Conservation (phyloP, 2,797 vertebrate genomes). For the Acipenser transmontanus region DNA sequence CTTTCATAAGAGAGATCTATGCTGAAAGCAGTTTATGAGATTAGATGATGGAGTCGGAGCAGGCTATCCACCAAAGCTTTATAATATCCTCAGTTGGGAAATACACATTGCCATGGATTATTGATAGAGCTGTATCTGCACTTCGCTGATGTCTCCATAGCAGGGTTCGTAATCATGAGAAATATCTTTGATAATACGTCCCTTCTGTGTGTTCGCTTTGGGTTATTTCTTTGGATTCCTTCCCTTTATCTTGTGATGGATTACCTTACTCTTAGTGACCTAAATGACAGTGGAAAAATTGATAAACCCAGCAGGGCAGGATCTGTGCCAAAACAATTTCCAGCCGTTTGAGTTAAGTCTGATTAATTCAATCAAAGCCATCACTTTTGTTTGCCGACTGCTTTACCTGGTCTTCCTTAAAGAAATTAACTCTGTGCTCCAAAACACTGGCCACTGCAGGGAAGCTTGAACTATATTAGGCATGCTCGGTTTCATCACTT, state of each 20-base stretch:
- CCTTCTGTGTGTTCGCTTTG: conserved; percentile 31
- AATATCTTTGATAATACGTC: conserved; percentile 69
- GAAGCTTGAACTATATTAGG: background rate
- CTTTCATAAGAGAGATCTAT: conserved; percentile 79
- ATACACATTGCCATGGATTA: conserved; percentile 86
- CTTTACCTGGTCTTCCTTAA: background rate
- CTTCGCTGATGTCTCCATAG: conserved; percentile 70
- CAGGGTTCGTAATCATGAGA: conserved; percentile 74
- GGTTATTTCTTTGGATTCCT: conserved; percentile 24
- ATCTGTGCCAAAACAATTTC: conserved; percentile 32
- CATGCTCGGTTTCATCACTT: background rate
- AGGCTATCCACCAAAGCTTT: conserved; percentile 76
- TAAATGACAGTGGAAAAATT: conserved; percentile 40
- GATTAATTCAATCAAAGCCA: background rate
- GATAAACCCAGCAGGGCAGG: conserved; percentile 48
- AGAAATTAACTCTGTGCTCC: background rate
- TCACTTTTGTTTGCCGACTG: background rate
- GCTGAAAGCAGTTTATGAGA: conserved; percentile 91
- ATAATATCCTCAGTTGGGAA: conserved; percentile 81
- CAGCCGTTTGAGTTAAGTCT: conserved; percentile 9
- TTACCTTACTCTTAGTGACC: conserved; percentile 37
- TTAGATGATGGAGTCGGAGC: conserved; percentile 82
- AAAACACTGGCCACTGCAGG: background rate
- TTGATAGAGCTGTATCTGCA: conserved; percentile 85
- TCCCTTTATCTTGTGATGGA: conserved; percentile 52